Percentiles rank a stretch among this genome's conserved stretches.
Evolutionary conservation across 2,113 vertebrate genomes (phyloP).

Genomic region (Edolisoma coerulescens): DNA sequence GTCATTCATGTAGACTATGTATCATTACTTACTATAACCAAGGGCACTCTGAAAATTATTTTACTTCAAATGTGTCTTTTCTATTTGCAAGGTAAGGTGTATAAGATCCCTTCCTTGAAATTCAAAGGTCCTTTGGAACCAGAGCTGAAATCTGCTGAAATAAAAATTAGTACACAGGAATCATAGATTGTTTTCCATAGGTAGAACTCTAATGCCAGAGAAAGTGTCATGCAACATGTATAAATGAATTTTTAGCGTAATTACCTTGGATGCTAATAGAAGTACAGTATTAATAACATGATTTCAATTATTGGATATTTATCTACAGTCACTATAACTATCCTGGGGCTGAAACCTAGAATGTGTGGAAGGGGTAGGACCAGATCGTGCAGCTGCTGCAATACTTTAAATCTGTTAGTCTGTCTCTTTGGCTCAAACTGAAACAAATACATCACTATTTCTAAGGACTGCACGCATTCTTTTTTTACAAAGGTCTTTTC

Average conservation of each 20-base stretch:
- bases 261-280: neutral
- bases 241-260: neutral
- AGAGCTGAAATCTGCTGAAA: neutral
- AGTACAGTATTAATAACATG: neutral
- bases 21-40: neutral
- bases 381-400: neutral
- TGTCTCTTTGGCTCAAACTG: neutral
- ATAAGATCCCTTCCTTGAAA: neutral
- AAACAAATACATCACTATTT: neutral
- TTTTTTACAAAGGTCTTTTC: constrained; percentile 2
- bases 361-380: neutral
- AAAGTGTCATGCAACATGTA: neutral
- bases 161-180: neutral
- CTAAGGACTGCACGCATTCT: neutral
- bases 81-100: neutral
- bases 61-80: neutral
- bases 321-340: neutral
- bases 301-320: neutral
- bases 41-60: neutral
- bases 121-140: neutral
- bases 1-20: neutral
- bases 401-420: neutral
- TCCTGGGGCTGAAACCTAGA: neutral
- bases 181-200: neutral
- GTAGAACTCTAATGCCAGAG: neutral